Evolutionary conservation across 2,113 vertebrate genomes (phyloP).

Genomic region (Ptychochromis oligacanthus): DNA sequence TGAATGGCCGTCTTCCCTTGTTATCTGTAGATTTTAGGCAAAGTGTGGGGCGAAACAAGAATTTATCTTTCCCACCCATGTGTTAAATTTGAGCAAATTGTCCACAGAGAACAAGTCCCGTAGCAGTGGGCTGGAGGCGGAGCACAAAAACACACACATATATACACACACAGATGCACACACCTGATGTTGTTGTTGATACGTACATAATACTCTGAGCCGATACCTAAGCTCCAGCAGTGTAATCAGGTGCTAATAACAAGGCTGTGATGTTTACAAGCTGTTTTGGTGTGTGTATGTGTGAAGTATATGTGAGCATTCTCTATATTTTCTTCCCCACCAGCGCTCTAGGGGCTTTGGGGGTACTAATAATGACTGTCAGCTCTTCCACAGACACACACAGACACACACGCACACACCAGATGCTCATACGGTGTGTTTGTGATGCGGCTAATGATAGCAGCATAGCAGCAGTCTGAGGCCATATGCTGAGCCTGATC

Average conservation of each 20-base stretch:
- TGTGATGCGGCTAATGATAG: conserved; percentile 67
- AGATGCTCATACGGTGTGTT: conserved; percentile 62
- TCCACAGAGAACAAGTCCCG: conserved; percentile 52
- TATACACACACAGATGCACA: neutral
- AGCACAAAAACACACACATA: neutral
- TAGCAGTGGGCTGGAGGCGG: conserved; percentile 17
- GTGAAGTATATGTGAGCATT: conserved; percentile 17
- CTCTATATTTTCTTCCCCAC: conserved; percentile 37
- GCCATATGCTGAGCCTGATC: conserved; percentile 73
- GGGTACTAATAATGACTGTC: conserved; percentile 63
- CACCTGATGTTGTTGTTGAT: conserved; percentile 50
- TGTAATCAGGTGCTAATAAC: conserved; percentile 76
- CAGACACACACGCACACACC: conserved; percentile 23
- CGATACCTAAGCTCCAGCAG: conserved; percentile 49
- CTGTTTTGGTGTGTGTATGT: conserved; percentile 49
- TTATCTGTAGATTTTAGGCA: conserved; percentile 34
- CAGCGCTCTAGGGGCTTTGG: conserved; percentile 39
- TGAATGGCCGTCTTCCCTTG: conserved; percentile 6
- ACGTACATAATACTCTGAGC: conserved; percentile 56
- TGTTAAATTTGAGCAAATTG: conserved; percentile 65
- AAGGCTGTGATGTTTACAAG: conserved; percentile 72
- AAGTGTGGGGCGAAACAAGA: conserved; percentile 13
- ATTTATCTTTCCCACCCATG: conserved; percentile 50
- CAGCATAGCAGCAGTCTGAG: conserved; percentile 53
- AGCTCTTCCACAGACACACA: conserved; percentile 31